These are phyloP conservation scores for Lepus oiostolus DNA, from an alignment of 2,797 vertebrate species.

Conservation along the genomic window DNA sequence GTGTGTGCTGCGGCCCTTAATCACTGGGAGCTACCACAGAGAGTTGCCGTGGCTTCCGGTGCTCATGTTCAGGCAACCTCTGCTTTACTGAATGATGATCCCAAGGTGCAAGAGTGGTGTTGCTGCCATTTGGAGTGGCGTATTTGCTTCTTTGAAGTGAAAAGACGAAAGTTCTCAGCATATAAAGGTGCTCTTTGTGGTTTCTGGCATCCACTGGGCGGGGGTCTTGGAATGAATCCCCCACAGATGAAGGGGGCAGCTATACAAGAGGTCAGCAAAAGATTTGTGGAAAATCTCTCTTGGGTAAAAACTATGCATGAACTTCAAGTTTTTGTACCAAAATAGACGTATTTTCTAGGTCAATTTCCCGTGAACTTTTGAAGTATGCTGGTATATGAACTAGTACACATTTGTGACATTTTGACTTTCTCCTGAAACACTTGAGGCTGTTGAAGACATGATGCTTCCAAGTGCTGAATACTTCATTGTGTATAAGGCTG, in stretches of 20 bases:
- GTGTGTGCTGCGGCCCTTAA: not conserved
- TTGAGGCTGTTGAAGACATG: not conserved
- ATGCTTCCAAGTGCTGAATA: not conserved
- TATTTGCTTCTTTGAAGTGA: not conserved
- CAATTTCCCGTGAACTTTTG: too few relatives aligned
- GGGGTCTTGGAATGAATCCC: not conserved
- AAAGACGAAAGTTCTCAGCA: not conserved
- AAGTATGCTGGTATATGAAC: too few relatives aligned
- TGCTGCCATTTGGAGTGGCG: not conserved
- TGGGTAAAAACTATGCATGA: too few relatives aligned
- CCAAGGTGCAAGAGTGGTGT: too few relatives aligned
- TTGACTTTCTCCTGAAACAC: not conserved
- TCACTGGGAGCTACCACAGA: accelerated
- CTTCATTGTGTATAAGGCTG: not conserved
- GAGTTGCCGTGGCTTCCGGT: accelerated
- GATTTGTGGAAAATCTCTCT: too few relatives aligned
- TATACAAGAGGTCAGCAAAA: too few relatives aligned
- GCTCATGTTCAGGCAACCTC: too few relatives aligned
- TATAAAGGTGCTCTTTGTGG: not conserved
- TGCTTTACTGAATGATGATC: not conserved
- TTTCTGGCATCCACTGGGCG: not conserved
- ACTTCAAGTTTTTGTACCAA: too few relatives aligned
- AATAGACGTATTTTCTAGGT: too few relatives aligned
- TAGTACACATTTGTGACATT: not conserved
- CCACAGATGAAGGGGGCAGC: not conserved